phyloP scores from a whole-genome alignment of 35 echinoderm and acorn worm species.

The Ophioderma brevispina region DNA sequence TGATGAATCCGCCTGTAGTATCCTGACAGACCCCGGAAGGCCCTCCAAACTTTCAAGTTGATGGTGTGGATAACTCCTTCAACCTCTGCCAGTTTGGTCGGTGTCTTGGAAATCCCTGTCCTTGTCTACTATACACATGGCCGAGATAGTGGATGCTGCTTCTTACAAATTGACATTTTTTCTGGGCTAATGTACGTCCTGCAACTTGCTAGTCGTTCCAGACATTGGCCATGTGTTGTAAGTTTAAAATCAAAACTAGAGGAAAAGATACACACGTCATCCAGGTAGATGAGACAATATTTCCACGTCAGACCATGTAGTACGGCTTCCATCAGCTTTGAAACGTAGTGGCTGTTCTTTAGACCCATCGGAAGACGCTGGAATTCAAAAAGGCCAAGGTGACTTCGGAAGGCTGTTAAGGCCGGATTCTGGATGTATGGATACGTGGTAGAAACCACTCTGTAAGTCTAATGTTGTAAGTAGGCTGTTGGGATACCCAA shows the following conservation, averaged over 20 bases:
- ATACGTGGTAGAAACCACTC: neutral
- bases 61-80: neutral
- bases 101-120: neutral
- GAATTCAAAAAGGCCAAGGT: conserved; percentile 35
- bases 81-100: conserved; percentile 4
- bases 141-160: neutral
- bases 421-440: neutral
- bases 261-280: conserved; percentile 30
- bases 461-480: neutral
- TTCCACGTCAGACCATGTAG: conserved; percentile 29
- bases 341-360: conserved; percentile 15
- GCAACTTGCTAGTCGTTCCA: neutral
- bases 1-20: neutral
- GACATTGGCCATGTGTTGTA: conserved; percentile 2
- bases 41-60: neutral
- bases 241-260: neutral
- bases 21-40: neutral
- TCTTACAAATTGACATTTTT: conserved; percentile 24
- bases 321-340: conserved; percentile 42
- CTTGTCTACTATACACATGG: conserved; percentile 3
- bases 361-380: conserved; percentile 25
- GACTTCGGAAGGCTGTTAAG: conserved; percentile 26
- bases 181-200: neutral
- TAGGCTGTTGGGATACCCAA: no score
- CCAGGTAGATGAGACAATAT: conserved; percentile 18